Percentiles rank a stretch among this genome's conserved stretches.
Conservation (phyloP, 37 sponge, comb jelly and placozoan species). For the Corticium candelabrum region DNA sequence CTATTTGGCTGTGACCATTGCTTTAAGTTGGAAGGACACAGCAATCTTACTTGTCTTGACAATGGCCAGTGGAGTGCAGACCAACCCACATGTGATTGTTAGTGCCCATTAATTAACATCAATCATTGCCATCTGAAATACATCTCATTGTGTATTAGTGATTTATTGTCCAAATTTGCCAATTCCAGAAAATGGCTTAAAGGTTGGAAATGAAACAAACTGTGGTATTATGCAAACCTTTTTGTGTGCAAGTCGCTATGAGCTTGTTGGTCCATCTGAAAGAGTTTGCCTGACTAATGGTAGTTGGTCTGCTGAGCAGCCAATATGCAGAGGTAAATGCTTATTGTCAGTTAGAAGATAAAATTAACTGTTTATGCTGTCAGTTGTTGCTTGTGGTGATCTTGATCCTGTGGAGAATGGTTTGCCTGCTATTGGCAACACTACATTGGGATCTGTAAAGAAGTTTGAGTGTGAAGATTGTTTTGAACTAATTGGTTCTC, state of each 20-base stretch:
- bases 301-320: neutral
- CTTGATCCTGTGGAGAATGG: neutral
- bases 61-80: neutral
- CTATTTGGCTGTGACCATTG: neutral
- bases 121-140: neutral
- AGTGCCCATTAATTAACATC: neutral
- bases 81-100: neutral
- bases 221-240: neutral
- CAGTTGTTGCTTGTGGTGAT: neutral
- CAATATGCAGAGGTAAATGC: neutral
- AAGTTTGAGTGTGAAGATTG: neutral
- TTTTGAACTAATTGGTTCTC: neutral
- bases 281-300: neutral
- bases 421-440: neutral
- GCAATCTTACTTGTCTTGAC: neutral
- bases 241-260: neutral
- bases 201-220: neutral
- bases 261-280: neutral
- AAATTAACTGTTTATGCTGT: neutral
- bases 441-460: neutral
- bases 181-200: neutral
- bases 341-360: neutral
- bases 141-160: neutral
- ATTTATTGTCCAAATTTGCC: neutral
- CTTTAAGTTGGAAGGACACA: neutral